These are phyloP conservation scores for Latrodectus hesperus DNA, from an alignment of 2,888 invertebrate genomes.

Conservation along the genomic window DNA sequence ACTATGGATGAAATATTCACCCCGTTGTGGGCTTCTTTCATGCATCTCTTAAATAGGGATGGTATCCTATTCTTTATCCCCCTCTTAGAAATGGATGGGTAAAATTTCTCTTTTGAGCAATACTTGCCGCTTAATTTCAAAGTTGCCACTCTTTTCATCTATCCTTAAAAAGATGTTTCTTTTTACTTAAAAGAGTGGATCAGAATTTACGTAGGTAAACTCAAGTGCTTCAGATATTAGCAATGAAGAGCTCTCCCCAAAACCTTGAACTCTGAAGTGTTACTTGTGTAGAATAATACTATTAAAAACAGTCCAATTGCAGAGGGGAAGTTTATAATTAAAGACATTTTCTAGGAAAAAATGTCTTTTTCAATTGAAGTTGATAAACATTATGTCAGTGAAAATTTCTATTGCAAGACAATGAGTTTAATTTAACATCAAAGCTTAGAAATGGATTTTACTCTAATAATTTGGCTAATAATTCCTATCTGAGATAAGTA, in stretches of 20 bases:
- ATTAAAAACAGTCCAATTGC: too few species aligned
- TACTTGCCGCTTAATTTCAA: conserved; percentile 59
- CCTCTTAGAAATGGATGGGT: conserved; percentile 22
- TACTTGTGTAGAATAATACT: too few species aligned
- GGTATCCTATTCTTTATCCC: conserved; percentile 5
- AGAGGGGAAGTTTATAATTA: too few species aligned
- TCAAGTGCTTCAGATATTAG: conserved; percentile 30
- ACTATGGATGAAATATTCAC: conserved; percentile 34
- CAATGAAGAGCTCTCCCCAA: conserved; percentile 7
- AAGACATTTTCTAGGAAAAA: too few species aligned
- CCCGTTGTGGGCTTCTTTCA: conserved; percentile 38
- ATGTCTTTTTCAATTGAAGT: too few species aligned
- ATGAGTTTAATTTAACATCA: too few species aligned
- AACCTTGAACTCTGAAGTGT: too few species aligned
- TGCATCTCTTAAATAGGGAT: conserved; percentile 42
- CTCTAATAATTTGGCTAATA: too few species aligned
- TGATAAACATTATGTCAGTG: too few species aligned
- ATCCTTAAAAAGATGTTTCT: conserved; percentile 56
- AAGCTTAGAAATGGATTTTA: too few species aligned
- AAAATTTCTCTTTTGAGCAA: conserved; percentile 39
- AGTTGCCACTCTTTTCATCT: conserved; percentile 46
- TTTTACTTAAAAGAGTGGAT: conserved; percentile 14
- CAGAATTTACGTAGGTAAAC: neutral
- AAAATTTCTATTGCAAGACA: too few species aligned
- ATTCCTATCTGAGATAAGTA: too few species aligned